Conservation (phyloP, 2,888 invertebrate species). For the Eristalis arbustorum region DNA sequence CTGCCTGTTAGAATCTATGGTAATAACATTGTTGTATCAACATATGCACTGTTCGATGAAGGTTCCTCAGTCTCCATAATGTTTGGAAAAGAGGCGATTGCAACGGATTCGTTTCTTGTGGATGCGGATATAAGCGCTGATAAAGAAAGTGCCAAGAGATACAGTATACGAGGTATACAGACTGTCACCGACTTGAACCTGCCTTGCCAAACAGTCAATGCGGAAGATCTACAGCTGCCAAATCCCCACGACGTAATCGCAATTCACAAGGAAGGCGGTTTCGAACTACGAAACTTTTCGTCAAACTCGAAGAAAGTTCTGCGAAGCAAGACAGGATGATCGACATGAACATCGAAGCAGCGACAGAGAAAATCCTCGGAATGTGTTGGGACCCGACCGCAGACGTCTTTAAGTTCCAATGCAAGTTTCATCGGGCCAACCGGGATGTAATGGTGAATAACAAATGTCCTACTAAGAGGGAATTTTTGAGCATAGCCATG, state of each 20-base stretch:
- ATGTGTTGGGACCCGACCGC: neutral
- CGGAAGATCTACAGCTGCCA: conserved; percentile 26
- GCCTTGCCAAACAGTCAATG: conserved; percentile 38
- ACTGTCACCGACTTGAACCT: conserved; percentile 48
- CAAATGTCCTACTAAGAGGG: neutral
- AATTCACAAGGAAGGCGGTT: conserved; percentile 5
- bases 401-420: conserved; percentile 1
- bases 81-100: no score
- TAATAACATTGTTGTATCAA: no score
- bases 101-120: no score
- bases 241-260: neutral
- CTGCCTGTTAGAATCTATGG: no score
- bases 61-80: no score
- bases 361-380: neutral
- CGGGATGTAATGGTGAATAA: neutral
- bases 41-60: no score
- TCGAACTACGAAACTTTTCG: conserved; percentile 8
- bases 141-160: no score
- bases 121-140: no score
- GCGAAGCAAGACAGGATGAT: neutral
- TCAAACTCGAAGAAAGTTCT: conserved; percentile 3
- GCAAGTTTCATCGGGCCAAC: neutral
- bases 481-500: conserved; percentile 12
- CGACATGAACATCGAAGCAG: conserved; percentile 2
- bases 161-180: conserved; percentile 25